Conservation (phyloP, 2,888 invertebrate genomes). For the Nomada ferruginata region DNA sequence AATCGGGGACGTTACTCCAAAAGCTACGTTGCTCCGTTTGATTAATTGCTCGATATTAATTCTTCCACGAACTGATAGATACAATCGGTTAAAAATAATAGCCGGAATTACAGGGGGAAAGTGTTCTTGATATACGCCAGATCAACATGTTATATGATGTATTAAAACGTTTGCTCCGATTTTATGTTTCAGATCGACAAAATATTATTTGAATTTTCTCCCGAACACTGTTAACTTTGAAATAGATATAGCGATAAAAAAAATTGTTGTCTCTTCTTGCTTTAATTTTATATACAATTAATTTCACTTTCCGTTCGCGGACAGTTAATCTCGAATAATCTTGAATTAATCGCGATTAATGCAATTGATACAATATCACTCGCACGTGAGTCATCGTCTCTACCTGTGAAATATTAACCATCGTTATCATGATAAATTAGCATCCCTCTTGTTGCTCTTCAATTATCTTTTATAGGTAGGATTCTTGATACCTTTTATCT, state of each 20-base stretch:
- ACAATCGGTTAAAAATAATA: no score
- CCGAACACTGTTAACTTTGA: no score
- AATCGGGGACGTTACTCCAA: not conserved
- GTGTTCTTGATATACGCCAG: not conserved
- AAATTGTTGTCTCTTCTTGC: not conserved
- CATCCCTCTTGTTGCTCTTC: constrained; percentile 24
- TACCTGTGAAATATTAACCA: not conserved
- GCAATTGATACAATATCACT: constrained; percentile 10
- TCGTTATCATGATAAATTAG: constrained; percentile 61
- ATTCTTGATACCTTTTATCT: constrained; percentile 49
- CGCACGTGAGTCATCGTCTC: constrained; percentile 27
- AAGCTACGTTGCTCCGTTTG: not conserved
- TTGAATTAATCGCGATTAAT: not conserved
- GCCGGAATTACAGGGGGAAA: no score
- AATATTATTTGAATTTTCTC: constrained; percentile 1
- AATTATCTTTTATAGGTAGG: constrained; percentile 17
- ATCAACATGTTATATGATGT: not conserved
- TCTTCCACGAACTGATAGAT: not conserved
- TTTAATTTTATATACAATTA: constrained; percentile 4
- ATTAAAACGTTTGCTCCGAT: not conserved
- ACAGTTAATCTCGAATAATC: not conserved
- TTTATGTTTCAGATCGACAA: constrained; percentile 12
- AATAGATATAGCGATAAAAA: not conserved
- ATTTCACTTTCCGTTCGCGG: not conserved
- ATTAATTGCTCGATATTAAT: no score